A percentile compares a stretch with the other conserved stretches of the same genome.
Conservation (phyloP, 2,888 invertebrate species). For the Celastrina argiolus region DNA sequence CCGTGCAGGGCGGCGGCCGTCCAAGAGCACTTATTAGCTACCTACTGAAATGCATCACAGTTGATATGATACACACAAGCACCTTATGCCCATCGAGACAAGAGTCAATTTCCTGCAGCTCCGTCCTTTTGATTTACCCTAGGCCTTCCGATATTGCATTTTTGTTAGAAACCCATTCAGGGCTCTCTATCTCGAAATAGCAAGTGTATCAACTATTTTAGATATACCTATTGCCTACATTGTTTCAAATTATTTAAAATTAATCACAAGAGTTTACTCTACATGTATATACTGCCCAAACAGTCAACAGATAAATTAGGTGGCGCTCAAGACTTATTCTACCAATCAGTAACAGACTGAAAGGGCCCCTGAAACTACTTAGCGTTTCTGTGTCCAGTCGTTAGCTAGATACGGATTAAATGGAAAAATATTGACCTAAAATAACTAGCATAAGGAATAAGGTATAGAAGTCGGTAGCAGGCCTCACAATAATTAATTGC, state of each 20-base stretch:
- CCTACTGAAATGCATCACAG: constrained; percentile 47
- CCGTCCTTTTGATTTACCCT: constrained; percentile 18
- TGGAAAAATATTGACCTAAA: neutral
- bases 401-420: too few relatives aligned
- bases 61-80: constrained; percentile 8
- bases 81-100: constrained; percentile 13
- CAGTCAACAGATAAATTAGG: too few relatives aligned
- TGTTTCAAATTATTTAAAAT: neutral
- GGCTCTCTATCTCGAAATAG: constrained; percentile 17
- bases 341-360: too few relatives aligned
- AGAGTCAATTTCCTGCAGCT: constrained; percentile 6
- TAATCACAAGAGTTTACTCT: neutral
- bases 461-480: neutral
- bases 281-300: too few relatives aligned
- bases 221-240: neutral
- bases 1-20: constrained; percentile 49
- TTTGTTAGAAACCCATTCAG: constrained; percentile 22
- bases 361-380: too few relatives aligned
- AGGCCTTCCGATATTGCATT: constrained; percentile 16
- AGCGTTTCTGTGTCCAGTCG: too few relatives aligned
- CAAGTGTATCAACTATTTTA: constrained; percentile 7
- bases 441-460: neutral
- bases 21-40: constrained; percentile 53
- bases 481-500: neutral
- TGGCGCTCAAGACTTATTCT: too few relatives aligned